Conservation (phyloP, 2,113 vertebrate species). For the Pterocles burchelli region DNA sequence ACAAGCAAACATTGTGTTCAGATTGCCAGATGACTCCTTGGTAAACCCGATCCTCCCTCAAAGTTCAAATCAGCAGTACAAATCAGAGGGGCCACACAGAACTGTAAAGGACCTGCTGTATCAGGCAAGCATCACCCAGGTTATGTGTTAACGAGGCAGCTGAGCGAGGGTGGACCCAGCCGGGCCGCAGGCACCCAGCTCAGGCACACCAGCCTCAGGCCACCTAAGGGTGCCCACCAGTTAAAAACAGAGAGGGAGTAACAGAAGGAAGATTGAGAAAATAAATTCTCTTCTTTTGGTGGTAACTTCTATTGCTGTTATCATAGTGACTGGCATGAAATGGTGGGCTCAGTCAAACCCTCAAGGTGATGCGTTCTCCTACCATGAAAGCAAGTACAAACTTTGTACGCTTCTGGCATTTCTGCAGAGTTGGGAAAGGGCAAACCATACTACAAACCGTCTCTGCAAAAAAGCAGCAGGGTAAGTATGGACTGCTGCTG, state of each 20-base stretch:
- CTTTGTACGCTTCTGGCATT: neutral
- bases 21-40: neutral
- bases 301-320: fast-evolving
- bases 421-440: neutral
- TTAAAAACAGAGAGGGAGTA: neutral
- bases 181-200: neutral
- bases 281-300: neutral
- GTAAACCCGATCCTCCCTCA: constrained; percentile 5
- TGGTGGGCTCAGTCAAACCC: neutral
- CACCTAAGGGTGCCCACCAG: neutral
- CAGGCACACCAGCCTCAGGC: neutral
- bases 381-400: neutral
- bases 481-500: neutral
- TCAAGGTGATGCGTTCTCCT: neutral
- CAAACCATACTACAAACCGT: neutral
- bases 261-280: neutral
- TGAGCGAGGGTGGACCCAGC: neutral
- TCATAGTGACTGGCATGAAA: neutral
- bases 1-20: constrained; percentile 20
- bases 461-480: neutral
- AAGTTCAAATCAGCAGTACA: neutral
- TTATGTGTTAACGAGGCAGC: neutral
- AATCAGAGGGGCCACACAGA: constrained; percentile 44
- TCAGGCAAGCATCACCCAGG: neutral
- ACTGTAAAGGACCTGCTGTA: neutral